Evolutionary conservation across 2,888 invertebrate genomes (phyloP), one percentile per base, ranked within the genome.

Genomic region (Ypsolopha scabrella): DNA sequence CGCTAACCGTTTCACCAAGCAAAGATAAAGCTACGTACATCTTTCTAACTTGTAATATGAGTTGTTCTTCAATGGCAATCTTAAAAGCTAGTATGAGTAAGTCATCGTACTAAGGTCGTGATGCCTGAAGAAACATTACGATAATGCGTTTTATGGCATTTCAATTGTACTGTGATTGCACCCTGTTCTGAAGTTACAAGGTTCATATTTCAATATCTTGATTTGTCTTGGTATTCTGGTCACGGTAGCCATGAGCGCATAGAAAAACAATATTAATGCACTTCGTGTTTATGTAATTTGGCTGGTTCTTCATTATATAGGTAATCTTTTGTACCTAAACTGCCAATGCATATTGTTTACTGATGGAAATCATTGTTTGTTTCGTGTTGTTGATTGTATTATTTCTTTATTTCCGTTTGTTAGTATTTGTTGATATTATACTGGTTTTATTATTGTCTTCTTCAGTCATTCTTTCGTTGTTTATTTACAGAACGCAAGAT

Each of bases 21-120:
- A 24, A 3, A 24, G 24, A 24, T 24, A 24, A 4, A 24, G 24
- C 4, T 24, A 24, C 24, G 2, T 24, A 24, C 2, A 4, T 24
- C 24, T 24, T 24, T 24, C 24, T 24, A 24, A 24, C 24, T 24
- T 24, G 24, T 24, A 24, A 24, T 24, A 24, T 24, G 24, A 24
- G 24, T 24, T 24, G 24, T 24, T 24, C 24, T 24, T 24, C 24
- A 24, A 2, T 24, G 24, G 24, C 24, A 24, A 24, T 24, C 24
- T 24, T 24, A 24, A 24, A 24, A 24, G 2, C 24, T 24, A 24
- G 24, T 24, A 24, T 4, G 24, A 24, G 14, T 38, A 41, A 49
- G 35, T 49, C 49, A 39, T 41, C 11, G 39, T 11, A 49, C 41
- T 41, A 34, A 13, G 48, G 48, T 48, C 48, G 39, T 48, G 48